Conservation (phyloP, 30 jellyfish, hydroid and myxozoan genomes). For the Catostylus mosaicus region DNA sequence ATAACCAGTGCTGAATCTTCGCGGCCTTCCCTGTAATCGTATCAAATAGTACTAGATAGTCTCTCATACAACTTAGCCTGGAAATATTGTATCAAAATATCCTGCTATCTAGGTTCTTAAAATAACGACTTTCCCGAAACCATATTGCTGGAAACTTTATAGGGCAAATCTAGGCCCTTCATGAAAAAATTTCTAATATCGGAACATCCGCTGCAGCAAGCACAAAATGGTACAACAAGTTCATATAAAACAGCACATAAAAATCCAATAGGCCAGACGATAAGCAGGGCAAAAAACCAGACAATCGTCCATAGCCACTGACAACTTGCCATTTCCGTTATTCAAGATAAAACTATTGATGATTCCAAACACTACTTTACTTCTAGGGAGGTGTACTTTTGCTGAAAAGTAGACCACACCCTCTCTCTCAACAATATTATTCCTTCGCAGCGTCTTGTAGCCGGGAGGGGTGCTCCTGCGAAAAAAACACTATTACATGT, state of each 20-base stretch:
- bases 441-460: neutral
- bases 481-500: too few relatives aligned
- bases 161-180: slow-evolving; percentile 88
- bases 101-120: neutral
- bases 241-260: slow-evolving; percentile 86
- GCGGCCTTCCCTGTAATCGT: neutral
- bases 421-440: neutral
- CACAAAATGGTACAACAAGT: slow-evolving; percentile 84
- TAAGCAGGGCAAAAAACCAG: slow-evolving; percentile 83
- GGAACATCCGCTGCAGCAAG: slow-evolving; percentile 89
- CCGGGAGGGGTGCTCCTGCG: too few relatives aligned
- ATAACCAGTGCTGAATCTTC: too few relatives aligned
- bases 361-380: too few relatives aligned
- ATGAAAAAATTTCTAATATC: slow-evolving; percentile 67
- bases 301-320: slow-evolving; percentile 87
- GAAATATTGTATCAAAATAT: too few relatives aligned
- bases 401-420: neutral
- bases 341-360: too few relatives aligned
- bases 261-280: slow-evolving; percentile 93
- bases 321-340: slow-evolving; percentile 47
- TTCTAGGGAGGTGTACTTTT: slow-evolving; percentile 3
- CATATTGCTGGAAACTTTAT: slow-evolving; percentile 84
- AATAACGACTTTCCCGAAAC: slow-evolving; percentile 73
- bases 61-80: too few relatives aligned
- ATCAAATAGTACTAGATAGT: neutral